Conservation (phyloP, 1,140 invertebrate species). For the Apocrypta bakeri region DNA sequence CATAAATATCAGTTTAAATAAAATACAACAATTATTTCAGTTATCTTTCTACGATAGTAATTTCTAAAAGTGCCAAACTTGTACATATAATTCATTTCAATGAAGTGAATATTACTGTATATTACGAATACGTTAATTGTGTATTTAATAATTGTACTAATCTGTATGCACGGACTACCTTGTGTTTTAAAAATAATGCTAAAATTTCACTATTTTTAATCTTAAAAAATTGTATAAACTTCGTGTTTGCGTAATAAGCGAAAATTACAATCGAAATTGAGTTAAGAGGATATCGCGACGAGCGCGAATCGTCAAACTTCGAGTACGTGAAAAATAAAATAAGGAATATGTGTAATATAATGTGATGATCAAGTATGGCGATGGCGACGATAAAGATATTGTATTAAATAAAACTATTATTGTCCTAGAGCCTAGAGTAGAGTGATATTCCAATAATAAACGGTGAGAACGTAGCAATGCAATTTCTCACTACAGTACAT, state of each 20-base stretch:
- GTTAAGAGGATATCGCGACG: conserved; percentile 34
- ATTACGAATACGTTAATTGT: too few relatives aligned
- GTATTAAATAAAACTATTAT: conserved; percentile 63
- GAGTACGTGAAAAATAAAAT: conserved; percentile 38
- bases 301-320: conserved; percentile 29
- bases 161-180: not conserved
- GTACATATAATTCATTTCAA: not conserved
- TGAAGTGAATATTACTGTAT: not conserved
- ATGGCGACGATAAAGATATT: conserved; percentile 63
- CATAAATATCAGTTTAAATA: too few relatives aligned
- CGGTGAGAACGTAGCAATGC: conserved; percentile 62
- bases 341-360: conserved; percentile 49
- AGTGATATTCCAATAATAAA: conserved; percentile 67
- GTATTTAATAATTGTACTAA: not conserved
- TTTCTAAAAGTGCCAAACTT: conserved; percentile 8
- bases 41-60: not conserved
- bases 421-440: conserved; percentile 66
- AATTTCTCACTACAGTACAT: conserved; percentile 61
- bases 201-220: conserved; percentile 29
- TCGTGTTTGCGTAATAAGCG: conserved; percentile 12
- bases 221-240: conserved; percentile 24
- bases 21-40: too few relatives aligned
- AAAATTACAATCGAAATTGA: conserved; percentile 12
- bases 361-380: conserved; percentile 51
- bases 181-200: conserved; percentile 3